Conservation (phyloP, 2,888 invertebrate species). For the Amiota minor region DNA sequence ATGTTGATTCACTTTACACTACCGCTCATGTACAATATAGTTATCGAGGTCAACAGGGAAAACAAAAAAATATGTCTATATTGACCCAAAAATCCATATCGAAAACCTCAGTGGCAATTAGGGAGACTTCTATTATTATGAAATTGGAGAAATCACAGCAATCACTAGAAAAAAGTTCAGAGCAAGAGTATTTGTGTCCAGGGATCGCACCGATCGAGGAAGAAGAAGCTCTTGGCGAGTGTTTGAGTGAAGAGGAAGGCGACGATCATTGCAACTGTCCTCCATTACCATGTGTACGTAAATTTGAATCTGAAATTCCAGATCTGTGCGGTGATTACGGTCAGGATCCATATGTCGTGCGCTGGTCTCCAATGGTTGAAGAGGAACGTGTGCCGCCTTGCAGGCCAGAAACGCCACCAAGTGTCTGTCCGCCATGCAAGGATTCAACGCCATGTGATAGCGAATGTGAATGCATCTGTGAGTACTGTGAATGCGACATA, state of each 20-base stretch:
- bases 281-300: constrained; percentile 46
- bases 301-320: constrained; percentile 42
- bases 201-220: not conserved
- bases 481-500: constrained; percentile 45
- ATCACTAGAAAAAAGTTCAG: not conserved
- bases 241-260: constrained; percentile 10
- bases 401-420: constrained; percentile 41
- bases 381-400: constrained; percentile 47
- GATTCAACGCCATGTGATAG: constrained; percentile 42
- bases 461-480: constrained; percentile 55
- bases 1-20: not conserved
- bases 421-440: constrained; percentile 55
- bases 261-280: constrained; percentile 51
- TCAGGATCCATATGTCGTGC: constrained; percentile 64
- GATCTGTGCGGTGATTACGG: constrained; percentile 58
- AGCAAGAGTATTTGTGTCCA: not conserved
- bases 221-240: not conserved
- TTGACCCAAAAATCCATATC: not conserved
- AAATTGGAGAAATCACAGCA: not conserved
- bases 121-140: not conserved
- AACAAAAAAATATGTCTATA: not conserved
- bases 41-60: not conserved
- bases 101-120: not conserved
- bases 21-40: not conserved
- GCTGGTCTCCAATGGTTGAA: constrained; percentile 52